Base-by-base conservation (phyloP, 2,113 vertebrate genomes). In the Clarias batrachus region DNA sequence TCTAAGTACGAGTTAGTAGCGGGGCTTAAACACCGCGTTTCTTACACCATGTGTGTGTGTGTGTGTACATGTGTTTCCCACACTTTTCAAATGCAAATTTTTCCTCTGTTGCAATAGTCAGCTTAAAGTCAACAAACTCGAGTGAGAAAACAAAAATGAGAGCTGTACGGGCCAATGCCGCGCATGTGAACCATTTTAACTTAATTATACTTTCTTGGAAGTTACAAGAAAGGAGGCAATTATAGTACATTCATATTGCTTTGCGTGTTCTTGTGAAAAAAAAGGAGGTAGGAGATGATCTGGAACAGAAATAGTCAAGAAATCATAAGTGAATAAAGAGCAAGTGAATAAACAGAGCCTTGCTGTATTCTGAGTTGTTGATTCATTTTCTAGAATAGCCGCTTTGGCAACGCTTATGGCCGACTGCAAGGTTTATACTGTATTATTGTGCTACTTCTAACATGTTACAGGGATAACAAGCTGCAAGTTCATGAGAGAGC, bases 121-220 rank as follows among this genome's bases (percentile, higher is more conserved):
- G 56, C 78, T 86, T 86, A 84, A 84, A 79, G 77, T 84, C 62
- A 89, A 65, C 86, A 89, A 82, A 83, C 59, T 37, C 17, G 11
- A 81, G 27, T 66, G 76, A 79, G 68, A 86, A 84, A 81, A 56
- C 27, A 74, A 66, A 48, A 48, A 57, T 30, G 14, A 59, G 37
- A 80, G 57, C 14, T 21, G 21, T 25, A 86, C 54, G 54, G 54
- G 33, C 65, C 63, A 48, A 48, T 27, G n/a, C 70, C 79, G 60
- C 68, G 73, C 70, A 83, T 60, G 57, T 25, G 23, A 82, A 37
- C 80, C 52, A 62, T 88, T 88, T 88, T 8, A 78, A 54, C 71
- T 23, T 68, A 82, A 85, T 82, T 62, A 60, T 82, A 70, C 71
- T 65, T 82, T 77, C 52, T 37, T 57, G 54, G 25, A 56, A 86